Conservation (phyloP, 2,797 vertebrate genomes). For the Liparis tanakae region DNA sequence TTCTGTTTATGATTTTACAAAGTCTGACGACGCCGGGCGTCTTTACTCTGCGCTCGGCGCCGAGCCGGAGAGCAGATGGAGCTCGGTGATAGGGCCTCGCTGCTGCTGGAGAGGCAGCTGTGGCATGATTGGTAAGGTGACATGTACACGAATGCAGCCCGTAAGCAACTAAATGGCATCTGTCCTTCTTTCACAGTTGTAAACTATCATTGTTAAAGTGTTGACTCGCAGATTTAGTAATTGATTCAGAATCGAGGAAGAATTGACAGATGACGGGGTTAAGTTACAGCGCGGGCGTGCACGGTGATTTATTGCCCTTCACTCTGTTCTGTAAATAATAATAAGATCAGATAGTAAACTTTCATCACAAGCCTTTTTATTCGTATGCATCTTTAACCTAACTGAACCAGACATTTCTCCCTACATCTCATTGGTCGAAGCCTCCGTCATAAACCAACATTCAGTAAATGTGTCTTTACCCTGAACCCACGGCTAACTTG, state of each 20-base stretch:
- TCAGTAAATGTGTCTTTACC: not conserved
- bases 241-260: conserved; percentile 18
- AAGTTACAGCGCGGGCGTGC: not conserved
- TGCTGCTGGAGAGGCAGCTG: conserved; percentile 58
- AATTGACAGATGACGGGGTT: not conserved
- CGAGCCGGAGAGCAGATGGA: conserved; percentile 53
- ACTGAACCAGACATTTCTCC: not conserved
- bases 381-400: conserved; percentile 5
- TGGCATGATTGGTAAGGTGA: conserved; percentile 56
- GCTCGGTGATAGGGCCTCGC: conserved; percentile 36
- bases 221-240: conserved; percentile 9
- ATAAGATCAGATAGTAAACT: not conserved
- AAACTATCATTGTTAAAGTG: conserved; percentile 30
- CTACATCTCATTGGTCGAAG: conserved; percentile 20
- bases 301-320: conserved; percentile 17
- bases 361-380: conserved; percentile 16
- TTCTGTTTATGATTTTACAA: not conserved
- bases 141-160: conserved; percentile 31
- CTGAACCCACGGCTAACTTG: not conserved
- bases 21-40: conserved; percentile 16
- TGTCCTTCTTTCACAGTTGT: conserved; percentile 37
- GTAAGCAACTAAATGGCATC: conserved; percentile 51
- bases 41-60: conserved; percentile 39
- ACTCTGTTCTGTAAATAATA: conserved; percentile 3
- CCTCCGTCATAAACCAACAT: conserved; percentile 12